Percentiles rank a stretch among this genome's conserved stretches.
Conservation (phyloP, 1,140 invertebrate genomes). For the Venturia canescens region DNA sequence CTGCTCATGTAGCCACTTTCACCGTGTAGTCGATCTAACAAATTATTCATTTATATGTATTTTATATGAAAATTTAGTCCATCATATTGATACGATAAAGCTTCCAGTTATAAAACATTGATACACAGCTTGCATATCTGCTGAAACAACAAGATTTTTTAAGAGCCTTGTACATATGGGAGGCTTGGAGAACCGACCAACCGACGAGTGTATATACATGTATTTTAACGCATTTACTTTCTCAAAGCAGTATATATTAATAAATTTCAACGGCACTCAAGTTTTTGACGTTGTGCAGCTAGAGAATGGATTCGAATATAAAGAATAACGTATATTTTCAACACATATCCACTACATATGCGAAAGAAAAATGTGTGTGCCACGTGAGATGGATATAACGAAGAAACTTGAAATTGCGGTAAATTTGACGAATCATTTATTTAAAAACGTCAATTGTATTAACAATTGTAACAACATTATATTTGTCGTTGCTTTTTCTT, state of each 20-base stretch:
- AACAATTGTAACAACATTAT: conserved; percentile 1
- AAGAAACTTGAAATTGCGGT: background rate
- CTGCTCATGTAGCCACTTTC: conserved; percentile 92
- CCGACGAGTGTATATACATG: no score
- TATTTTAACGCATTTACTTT: no score
- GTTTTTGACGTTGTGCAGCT: no score
- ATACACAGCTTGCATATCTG: background rate
- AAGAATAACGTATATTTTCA: background rate
- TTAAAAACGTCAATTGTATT: conserved; percentile 5
- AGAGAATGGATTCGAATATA: no score
- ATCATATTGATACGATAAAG: background rate
- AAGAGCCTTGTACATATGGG: no score
- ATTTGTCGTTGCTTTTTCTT: background rate
- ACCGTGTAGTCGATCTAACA: conserved; percentile 78
- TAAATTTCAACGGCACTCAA: no score
- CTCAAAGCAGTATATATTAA: no score
- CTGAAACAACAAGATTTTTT: background rate
- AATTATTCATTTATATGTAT: conserved; percentile 42
- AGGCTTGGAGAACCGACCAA: no score
- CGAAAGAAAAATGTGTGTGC: background rate
- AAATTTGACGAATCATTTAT: background rate
- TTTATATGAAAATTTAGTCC: background rate
- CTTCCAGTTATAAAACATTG: background rate
- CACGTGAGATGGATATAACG: background rate
- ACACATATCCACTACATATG: background rate